Percentiles rank a stretch among this genome's conserved stretches.
Evolutionary conservation across 2,797 vertebrate species (phyloP).

Genomic region (Chloroceryle amazona): DNA sequence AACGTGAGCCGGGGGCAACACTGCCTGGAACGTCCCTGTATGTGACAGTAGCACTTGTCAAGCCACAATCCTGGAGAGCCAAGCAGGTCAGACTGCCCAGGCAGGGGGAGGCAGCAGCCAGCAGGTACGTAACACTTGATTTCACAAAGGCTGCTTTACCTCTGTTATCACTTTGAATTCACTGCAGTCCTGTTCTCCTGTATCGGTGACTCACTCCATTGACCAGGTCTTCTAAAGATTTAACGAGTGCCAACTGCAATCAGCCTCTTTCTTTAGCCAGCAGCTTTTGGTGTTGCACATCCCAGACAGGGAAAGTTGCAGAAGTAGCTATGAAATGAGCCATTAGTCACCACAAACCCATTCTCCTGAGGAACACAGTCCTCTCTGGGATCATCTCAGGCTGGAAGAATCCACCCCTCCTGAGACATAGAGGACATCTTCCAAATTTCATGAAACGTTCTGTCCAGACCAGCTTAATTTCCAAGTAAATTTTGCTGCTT

Average conservation of each 20-base stretch:
- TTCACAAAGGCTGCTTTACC: conserved; percentile 7
- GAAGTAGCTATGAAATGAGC: background rate
- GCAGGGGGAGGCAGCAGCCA: background rate
- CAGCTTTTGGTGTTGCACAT: background rate
- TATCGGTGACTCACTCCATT: background rate
- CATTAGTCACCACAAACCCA: background rate
- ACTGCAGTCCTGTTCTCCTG: background rate
- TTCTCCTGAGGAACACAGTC: background rate
- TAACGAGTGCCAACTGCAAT: background rate
- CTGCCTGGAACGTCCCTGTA: background rate
- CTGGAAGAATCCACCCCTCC: background rate
- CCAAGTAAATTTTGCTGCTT: background rate
- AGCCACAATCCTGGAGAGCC: background rate
- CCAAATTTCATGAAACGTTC: background rate
- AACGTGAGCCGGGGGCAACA: conserved; percentile 7
- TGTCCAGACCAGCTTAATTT: background rate
- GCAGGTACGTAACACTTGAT: background rate
- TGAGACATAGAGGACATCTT: background rate
- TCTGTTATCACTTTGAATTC: background rate
- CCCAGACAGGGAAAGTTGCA: background rate
- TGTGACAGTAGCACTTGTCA: background rate
- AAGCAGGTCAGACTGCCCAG: background rate
- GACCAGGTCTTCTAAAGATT: background rate
- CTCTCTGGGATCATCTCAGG: background rate
- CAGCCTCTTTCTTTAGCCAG: background rate